These are phyloP conservation scores for Ephydatia muelleri DNA, from an alignment of 37 sponge, comb jelly and placozoan genomes.

Conservation along the genomic window DNA sequence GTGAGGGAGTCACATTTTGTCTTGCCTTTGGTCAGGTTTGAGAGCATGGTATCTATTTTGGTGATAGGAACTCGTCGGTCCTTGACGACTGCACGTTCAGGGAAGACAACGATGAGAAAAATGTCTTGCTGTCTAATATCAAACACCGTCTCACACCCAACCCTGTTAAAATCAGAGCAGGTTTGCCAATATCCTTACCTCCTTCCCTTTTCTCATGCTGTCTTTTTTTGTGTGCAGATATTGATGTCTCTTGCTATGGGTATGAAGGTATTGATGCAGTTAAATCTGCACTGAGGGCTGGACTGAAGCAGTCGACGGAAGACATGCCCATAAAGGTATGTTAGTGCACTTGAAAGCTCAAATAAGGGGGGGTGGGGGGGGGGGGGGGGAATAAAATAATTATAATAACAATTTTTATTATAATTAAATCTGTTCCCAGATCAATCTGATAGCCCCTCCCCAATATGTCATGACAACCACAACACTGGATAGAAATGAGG, in stretches of 20 bases:
- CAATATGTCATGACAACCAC: constrained; percentile 94
- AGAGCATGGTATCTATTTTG: not conserved
- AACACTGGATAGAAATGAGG: constrained; percentile 89
- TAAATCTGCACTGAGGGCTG: constrained; percentile 82
- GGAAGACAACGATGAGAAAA: constrained; percentile 58
- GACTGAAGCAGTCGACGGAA: constrained; percentile 79
- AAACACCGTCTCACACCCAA: constrained; percentile 91
- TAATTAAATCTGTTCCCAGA: constrained; percentile 44
- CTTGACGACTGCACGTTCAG: constrained; percentile 54
- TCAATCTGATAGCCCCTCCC: constrained; percentile 98
- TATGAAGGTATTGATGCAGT: constrained; percentile 99
- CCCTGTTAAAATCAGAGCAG: constrained; percentile 95
- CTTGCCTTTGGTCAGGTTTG: not conserved
- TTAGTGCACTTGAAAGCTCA: no score
- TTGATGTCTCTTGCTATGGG: constrained; percentile 94
- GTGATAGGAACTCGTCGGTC: constrained; percentile 49
- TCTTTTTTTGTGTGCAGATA: constrained; percentile 26
- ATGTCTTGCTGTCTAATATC: constrained; percentile 80
- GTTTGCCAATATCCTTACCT: constrained; percentile 21
- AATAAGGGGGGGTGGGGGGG: not conserved
- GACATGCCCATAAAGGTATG: constrained; percentile 81
- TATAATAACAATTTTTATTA: not conserved
- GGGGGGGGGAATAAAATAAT: not conserved
- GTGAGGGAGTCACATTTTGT: constrained; percentile 31
- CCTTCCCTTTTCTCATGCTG: not conserved